Evolutionary conservation across 2,797 vertebrate genomes (phyloP).

Genomic region (Percopsis omiscomaycus): DNA sequence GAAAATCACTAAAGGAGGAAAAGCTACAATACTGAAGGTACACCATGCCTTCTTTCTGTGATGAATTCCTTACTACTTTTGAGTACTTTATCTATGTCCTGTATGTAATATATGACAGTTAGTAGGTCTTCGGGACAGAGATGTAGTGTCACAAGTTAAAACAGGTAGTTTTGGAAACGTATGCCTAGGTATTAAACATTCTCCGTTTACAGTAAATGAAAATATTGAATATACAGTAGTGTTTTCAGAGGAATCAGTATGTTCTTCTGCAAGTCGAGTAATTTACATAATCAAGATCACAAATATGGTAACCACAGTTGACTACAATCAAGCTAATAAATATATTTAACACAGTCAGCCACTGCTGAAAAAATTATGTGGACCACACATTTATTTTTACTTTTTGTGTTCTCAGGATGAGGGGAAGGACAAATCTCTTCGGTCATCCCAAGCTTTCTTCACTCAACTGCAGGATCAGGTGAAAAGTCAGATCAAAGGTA

Average conservation of each 20-base stretch:
- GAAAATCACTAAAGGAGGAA: constrained; percentile 86
- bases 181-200: neutral
- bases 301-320: no score
- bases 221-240: no score
- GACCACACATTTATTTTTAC: neutral
- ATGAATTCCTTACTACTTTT: neutral
- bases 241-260: no score
- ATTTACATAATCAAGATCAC: no score
- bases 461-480: constrained; percentile 96
- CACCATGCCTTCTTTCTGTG: neutral
- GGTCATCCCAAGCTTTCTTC: constrained; percentile 95
- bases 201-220: neutral
- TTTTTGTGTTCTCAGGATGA: constrained; percentile 80
- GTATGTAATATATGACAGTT: no score
- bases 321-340: no score
- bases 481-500: constrained; percentile 87
- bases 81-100: no score
- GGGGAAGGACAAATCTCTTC: constrained; percentile 91
- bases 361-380: neutral
- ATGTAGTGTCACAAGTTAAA: no score
- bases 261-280: no score
- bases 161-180: neutral
- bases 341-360: no score
- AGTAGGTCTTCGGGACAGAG: no score
- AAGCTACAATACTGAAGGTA: constrained; percentile 88